A percentile compares a stretch with the other conserved stretches of the same genome.
These are phyloP conservation scores for Drepana arcuata DNA, from an alignment of 1,140 invertebrate genomes.

Conservation along the genomic window DNA sequence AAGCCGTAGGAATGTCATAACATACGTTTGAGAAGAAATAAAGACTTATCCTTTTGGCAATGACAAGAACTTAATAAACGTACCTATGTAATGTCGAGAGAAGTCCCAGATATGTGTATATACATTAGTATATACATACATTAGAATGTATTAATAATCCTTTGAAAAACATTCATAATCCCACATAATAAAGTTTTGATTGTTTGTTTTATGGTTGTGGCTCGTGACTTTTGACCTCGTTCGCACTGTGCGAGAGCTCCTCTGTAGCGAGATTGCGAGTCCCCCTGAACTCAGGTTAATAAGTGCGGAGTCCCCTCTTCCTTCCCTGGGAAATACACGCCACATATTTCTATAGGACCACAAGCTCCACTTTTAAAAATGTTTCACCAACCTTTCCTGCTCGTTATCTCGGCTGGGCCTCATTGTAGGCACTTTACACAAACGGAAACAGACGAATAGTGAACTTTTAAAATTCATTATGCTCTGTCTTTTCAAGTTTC, in stretches of 20 bases:
- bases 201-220: slow-evolving; percentile 20
- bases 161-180: no score
- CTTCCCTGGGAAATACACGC: slow-evolving; percentile 18
- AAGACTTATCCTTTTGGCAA: no score
- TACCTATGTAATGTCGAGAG: no score
- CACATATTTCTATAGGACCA: slow-evolving; percentile 12
- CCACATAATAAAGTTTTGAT: no score
- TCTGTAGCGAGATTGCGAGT: slow-evolving; percentile 19
- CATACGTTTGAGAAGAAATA: no score
- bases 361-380: slow-evolving; percentile 15
- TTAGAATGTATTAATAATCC: no score
- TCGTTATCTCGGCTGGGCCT: slow-evolving; percentile 55
- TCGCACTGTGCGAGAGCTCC: slow-evolving; percentile 14
- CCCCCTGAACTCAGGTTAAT: slow-evolving; percentile 30
- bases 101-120: no score
- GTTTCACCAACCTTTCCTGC: slow-evolving; percentile 32
- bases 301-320: slow-evolving; percentile 16
- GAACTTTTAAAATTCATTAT: slow-evolving; percentile 46
- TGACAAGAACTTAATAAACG: no score
- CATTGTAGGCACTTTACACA: slow-evolving; percentile 42
- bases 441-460: slow-evolving; percentile 42
- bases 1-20: no score
- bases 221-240: no score
- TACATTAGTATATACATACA: no score
- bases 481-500: no score